Conservation (phyloP, 2,113 vertebrate species). For the Rhea pennata region DNA sequence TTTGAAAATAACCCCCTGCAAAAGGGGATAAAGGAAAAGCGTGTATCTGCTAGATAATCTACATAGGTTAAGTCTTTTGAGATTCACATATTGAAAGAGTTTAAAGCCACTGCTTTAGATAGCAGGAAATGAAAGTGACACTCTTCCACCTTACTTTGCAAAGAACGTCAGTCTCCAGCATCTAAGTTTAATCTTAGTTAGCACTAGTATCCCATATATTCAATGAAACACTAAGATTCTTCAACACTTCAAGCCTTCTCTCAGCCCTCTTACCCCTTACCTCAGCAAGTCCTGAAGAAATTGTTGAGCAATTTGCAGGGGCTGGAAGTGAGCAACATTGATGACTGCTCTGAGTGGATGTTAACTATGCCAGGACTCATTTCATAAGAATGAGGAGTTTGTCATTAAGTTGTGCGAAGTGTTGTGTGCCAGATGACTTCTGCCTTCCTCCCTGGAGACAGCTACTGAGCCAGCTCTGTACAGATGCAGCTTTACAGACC, state of each 20-base stretch:
- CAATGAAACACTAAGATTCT: neutral
- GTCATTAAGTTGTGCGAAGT: constrained; percentile 26
- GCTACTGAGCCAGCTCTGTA: constrained; percentile 54
- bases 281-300: constrained; percentile 61
- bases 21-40: neutral
- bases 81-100: neutral
- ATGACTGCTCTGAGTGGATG: constrained; percentile 57
- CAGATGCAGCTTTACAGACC: constrained; percentile 28
- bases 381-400: constrained; percentile 51
- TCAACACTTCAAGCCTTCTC: constrained; percentile 9
- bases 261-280: constrained; percentile 49
- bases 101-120: neutral
- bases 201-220: neutral
- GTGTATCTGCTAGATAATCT: neutral
- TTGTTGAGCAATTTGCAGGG: constrained; percentile 56
- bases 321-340: constrained; percentile 47
- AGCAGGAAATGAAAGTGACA: neutral
- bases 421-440: constrained; percentile 51
- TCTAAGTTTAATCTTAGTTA: neutral
- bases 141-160: neutral
- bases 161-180: neutral
- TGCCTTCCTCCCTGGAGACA: constrained; percentile 44
- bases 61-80: neutral
- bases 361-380: constrained; percentile 55
- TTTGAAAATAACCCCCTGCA: neutral